Base-by-base conservation (phyloP, 1,140 invertebrate genomes). In the Drosophila fuyamai region DNA sequence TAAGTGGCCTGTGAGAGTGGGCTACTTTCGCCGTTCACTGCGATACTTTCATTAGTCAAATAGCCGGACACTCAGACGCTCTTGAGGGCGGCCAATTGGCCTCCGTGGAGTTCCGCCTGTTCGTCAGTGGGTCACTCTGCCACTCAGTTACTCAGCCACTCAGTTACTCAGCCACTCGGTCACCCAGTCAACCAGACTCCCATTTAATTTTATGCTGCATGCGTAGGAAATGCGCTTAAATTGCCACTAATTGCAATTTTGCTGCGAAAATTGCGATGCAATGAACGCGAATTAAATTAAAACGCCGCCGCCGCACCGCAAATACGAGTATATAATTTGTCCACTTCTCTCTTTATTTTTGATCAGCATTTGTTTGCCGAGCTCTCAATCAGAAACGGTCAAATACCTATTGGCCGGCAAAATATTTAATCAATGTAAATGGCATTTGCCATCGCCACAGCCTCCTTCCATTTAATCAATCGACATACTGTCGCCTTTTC, bases 41-140 rank as follows among this genome's bases (percentile, higher is more conserved):
- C 47, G 61, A 76, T 82, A 86, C 83, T 88, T 88, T 86, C 83
- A 82, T 86, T 88, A 82, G 72, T 74, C 74, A 81, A 81, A 85
- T 85, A 76, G 62, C 56, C 36, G 53, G 56, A 54, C 80, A 84
- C 81, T 83, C 82, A 79, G 70, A 78, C 74, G 62, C 73, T 79
- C 76, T 81, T 27, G 57, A 61, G 72, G 35, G 63, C 53, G 29
- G 65, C 14, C 80, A 76, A 84, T 62, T 80, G 70, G 67, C 50
- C 32, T 55, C 53, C 44, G 60, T 27, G 41, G 46, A 57, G 57
- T 40, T 73, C 35, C 53, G 18, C 13, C 43, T 29, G 59, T 67
- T 57, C 53, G 61, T 51, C 74, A 88, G 67, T 88, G 80, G 84
- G 83, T 88, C 83, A 88, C 66, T 86, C 74, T 81, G 82, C 77